phyloP scores from a whole-genome alignment of 2,113 vertebrate species.

The Phylloscopus trochiloides region DNA sequence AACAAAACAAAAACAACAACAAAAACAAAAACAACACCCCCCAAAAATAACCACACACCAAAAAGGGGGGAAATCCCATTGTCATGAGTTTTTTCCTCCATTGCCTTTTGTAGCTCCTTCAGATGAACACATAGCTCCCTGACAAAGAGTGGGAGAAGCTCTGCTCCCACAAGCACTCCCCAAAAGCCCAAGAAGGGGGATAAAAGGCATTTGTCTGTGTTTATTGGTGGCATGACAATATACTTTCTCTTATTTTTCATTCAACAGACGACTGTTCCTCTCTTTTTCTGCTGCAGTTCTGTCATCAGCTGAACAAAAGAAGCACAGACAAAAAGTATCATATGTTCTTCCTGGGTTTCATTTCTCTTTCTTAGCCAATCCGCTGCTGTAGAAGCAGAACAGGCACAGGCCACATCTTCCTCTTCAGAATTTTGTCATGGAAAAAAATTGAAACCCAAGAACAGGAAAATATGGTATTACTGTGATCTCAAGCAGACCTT shows the following conservation, averaged over 20 bases:
- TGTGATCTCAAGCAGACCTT: constrained; percentile 12
- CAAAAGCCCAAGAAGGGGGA: not conserved
- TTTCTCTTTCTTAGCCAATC: not conserved
- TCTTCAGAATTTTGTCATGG: constrained; percentile 19
- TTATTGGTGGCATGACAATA: not conserved
- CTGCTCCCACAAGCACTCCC: not conserved
- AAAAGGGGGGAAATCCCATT: not conserved
- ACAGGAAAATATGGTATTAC: not conserved
- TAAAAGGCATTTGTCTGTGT: not conserved
- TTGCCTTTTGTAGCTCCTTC: not conserved
- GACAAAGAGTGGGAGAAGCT: not conserved
- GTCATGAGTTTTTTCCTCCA: not conserved
- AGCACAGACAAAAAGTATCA: not conserved
- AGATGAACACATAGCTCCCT: not conserved
- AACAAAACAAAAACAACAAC: not conserved
- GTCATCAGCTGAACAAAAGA: not conserved
- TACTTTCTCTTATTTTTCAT: not conserved
- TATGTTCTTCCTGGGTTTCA: not conserved
- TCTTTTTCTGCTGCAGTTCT: not conserved
- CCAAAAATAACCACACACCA: not conserved
- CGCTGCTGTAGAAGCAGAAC: not conserved
- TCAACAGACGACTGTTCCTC: not conserved
- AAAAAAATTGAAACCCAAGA: not conserved
- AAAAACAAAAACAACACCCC: not conserved
- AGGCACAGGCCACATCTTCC: not conserved